Evolutionary conservation across 2,888 invertebrate genomes (phyloP), one percentile per base, ranked within the genome.

Genomic region (Helobdella robusta): DNA sequence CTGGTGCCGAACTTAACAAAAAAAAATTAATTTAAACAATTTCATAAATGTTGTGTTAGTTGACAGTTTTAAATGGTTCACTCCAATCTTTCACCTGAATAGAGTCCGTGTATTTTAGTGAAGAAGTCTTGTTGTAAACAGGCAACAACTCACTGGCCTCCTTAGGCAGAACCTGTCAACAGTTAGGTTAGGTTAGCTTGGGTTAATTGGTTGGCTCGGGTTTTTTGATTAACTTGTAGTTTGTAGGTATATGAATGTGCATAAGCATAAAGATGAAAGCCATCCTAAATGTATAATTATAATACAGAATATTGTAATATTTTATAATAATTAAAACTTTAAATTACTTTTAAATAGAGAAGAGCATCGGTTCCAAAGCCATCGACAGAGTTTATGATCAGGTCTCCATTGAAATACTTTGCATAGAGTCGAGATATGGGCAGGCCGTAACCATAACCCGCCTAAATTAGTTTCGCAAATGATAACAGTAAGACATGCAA

Each of bases 141-240:
- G 98, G 98, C 64, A 98, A 83, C 56, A 94, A 83, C 77, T 98
- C 98, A 81, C 91, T 94, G 0, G 98, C 97, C 82, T 98, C 97
- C 80, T 91, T 89, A 2, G 93, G 88, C 66, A 94, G 81, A 0
- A 94, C 92, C 93, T 94, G 70, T n/a, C n/a, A n/a, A n/a, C n/a
- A n/a, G n/a, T n/a, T n/a, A n/a, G n/a, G n/a, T n/a, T n/a, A n/a
- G n/a, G n/a, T n/a, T n/a, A n/a, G n/a, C n/a, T n/a, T n/a, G n/a
- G n/a, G n/a, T n/a, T n/a, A n/a, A n/a, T n/a, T n/a, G n/a, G n/a
- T n/a, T n/a, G n/a, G n/a, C n/a, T n/a, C n/a, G n/a, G n/a, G n/a
- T n/a, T n/a, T n/a, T n/a, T n/a, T n/a, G n/a, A n/a, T n/a, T n/a
- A n/a, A n/a, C n/a, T n/a, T n/a, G n/a, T n/a, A n/a, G n/a, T n/a